Evolutionary conservation across 2,888 invertebrate species (phyloP).

Genomic region (Dysmachus trigonus): DNA sequence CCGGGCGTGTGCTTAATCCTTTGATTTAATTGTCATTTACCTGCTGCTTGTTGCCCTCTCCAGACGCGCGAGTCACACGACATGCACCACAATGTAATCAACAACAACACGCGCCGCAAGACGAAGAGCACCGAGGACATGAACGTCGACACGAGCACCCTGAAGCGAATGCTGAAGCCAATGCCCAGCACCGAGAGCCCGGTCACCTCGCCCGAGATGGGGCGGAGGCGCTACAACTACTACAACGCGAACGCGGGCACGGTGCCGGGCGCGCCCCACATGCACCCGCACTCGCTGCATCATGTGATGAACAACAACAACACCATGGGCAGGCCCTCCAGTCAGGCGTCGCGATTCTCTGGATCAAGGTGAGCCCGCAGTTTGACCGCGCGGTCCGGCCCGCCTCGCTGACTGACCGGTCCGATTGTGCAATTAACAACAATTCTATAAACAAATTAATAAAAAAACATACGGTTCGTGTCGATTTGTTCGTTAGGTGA

Average conservation of each 20-base stretch:
- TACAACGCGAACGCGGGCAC: slow-evolving; percentile 66
- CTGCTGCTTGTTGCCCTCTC: neutral
- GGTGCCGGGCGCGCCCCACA: slow-evolving; percentile 68
- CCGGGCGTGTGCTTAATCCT: neutral
- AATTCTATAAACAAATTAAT: neutral
- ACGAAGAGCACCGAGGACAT: slow-evolving; percentile 93
- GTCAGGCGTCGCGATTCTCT: slow-evolving; percentile 74
- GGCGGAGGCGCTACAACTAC: slow-evolving; percentile 79
- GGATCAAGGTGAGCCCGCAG: slow-evolving; percentile 68
- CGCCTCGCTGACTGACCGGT: no score
- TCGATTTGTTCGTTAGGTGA: neutral
- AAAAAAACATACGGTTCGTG: neutral
- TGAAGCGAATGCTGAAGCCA: slow-evolving; percentile 93
- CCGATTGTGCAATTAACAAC: neutral
- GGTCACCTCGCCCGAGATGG: slow-evolving; percentile 91
- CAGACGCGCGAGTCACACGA: slow-evolving; percentile 75
- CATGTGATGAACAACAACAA: slow-evolving; percentile 70
- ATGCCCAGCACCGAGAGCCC: slow-evolving; percentile 91
- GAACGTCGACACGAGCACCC: slow-evolving; percentile 71
- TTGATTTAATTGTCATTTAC: slow-evolving; percentile 31
- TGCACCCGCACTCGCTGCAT: slow-evolving; percentile 68
- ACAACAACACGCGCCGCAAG: slow-evolving; percentile 80
- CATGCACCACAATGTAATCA: slow-evolving; percentile 75
- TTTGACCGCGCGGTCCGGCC: neutral
- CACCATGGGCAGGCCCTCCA: slow-evolving; percentile 68